Evolutionary conservation across 1,140 invertebrate genomes (phyloP), one percentile per base, ranked within the genome.

Genomic region (Platyscapa corneri): DNA sequence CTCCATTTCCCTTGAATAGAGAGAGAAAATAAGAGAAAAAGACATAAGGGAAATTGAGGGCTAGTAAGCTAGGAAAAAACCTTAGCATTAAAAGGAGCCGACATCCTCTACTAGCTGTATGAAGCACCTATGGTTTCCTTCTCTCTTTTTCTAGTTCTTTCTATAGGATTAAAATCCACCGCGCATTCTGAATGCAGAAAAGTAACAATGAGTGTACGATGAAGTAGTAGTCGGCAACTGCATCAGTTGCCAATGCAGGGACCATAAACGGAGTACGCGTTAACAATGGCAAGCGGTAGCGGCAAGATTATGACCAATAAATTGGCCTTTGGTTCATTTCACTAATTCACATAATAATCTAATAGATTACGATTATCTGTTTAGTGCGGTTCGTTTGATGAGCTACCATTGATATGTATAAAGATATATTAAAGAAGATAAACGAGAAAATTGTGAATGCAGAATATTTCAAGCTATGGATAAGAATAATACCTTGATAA

Each of bases 361-460:
- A 93, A 93, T 93, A 91, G 92, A 93, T 93, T 93, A 93, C 90
- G 91, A 92, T 93, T 93, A 93, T 93, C 89, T 92, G 88, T 92
- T 93, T 92, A 92, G 89, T 90, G 87, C 91, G 91, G 89, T 90
- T 93, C 90, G 91, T 92, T 93, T 91, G 39, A 30, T 39, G 30
- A 46, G 76, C 77, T 60, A 74, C 82, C 56, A 53, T 46, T 27
- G 30, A 46, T 18, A 8, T 30, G 70, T 18, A 56, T 20, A 56
- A 20, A 83, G 72, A 6, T 70, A 20, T 20, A 70, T 70, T 70
- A 20, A 7, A 34, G 0, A 70, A 23, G 18, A 37, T 32, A 70
- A 75, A 65, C 34, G n/a, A 65, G 53, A 27, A 46, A 32, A 12
- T 46, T 76, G 39, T 65, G 72, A 65, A 77, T 75, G 72, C n/a